phyloP scores from a whole-genome alignment of 1,140 invertebrate species.

The Drosophila parvula region DNA sequence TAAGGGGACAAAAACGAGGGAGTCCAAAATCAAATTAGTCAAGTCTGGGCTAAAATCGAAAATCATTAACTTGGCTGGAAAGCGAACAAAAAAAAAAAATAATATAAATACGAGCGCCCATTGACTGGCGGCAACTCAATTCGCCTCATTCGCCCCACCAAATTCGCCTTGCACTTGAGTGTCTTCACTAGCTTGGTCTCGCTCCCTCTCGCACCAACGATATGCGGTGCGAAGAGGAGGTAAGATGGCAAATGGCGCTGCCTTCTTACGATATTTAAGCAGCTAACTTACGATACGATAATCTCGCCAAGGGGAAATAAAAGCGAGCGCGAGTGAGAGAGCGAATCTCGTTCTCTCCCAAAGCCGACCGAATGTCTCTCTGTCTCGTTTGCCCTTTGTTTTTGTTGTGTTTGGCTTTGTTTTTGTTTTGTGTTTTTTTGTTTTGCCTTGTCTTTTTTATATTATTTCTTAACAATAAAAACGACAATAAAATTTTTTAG shows the following conservation, averaged over 20 bases:
- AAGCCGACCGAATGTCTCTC: slow-evolving; percentile 73
- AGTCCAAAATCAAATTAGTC: slow-evolving; percentile 44
- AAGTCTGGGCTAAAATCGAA: slow-evolving; percentile 45
- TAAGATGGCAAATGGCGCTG: slow-evolving; percentile 68
- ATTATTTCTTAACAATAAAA: slow-evolving; percentile 79
- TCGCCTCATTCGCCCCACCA: slow-evolving; percentile 60
- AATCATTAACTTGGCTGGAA: slow-evolving; percentile 65
- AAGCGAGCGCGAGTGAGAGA: slow-evolving; percentile 18
- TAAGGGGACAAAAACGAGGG: slow-evolving; percentile 12
- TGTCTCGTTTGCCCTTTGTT: slow-evolving; percentile 49
- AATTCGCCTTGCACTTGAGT: slow-evolving; percentile 29
- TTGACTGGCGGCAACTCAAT: slow-evolving; percentile 57
- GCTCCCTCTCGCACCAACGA: slow-evolving; percentile 18
- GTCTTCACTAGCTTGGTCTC: slow-evolving; percentile 61
- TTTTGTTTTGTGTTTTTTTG: slow-evolving; percentile 38
- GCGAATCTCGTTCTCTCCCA: slow-evolving; percentile 17
- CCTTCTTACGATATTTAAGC: slow-evolving; percentile 80
- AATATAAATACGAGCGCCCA: slow-evolving; percentile 9
- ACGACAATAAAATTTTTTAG: slow-evolving; percentile 83
- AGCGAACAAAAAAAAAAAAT: slow-evolving; percentile 10
- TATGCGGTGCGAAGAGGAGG: slow-evolving; percentile 14
- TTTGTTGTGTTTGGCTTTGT: slow-evolving; percentile 15
- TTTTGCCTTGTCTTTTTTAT: slow-evolving; percentile 40
- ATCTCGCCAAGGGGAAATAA: slow-evolving; percentile 61
- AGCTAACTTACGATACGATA: slow-evolving; percentile 72